Conservation (phyloP, 2,797 vertebrate species). For the Orestias chungarensis region DNA sequence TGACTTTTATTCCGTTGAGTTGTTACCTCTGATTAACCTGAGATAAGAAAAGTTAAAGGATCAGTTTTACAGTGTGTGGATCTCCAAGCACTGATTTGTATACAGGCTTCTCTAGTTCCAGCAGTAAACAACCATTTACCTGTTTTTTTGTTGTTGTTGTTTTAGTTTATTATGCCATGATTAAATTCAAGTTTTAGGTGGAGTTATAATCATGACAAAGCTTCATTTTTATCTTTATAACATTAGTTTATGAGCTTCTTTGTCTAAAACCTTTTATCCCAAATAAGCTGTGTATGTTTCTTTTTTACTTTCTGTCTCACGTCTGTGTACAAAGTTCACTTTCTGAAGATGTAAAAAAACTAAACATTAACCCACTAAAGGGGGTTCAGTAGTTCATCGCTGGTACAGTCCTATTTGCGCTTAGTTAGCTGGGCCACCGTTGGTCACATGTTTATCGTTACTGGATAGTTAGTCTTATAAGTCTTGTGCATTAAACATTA, state of each 20-base stretch:
- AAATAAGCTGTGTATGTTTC: background rate
- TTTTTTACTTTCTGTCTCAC: conserved; percentile 11
- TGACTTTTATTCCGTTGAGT: background rate
- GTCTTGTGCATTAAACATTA: background rate
- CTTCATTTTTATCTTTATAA: background rate
- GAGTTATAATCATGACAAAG: background rate
- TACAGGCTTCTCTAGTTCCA: no score
- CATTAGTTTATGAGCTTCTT: background rate
- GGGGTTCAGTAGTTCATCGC: conserved; percentile 1
- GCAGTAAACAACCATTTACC: background rate
- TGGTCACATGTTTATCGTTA: background rate
- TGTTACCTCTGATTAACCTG: background rate
- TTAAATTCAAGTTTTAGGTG: no score
- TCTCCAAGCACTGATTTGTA: no score
- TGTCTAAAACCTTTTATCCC: background rate
- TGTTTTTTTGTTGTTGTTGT: background rate
- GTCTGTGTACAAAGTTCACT: conserved; percentile 24
- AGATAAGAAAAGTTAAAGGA: background rate
- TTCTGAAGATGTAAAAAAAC: conserved; percentile 14
- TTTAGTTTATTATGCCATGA: background rate
- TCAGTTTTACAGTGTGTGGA: background rate
- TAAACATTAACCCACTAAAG: conserved; percentile 48
- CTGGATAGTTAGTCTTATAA: background rate
- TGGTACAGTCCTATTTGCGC: background rate
- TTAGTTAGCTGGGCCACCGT: background rate